Evolutionary conservation across 1,140 invertebrate species (phyloP).

Genomic region (Neoseiulus cucumeris): DNA sequence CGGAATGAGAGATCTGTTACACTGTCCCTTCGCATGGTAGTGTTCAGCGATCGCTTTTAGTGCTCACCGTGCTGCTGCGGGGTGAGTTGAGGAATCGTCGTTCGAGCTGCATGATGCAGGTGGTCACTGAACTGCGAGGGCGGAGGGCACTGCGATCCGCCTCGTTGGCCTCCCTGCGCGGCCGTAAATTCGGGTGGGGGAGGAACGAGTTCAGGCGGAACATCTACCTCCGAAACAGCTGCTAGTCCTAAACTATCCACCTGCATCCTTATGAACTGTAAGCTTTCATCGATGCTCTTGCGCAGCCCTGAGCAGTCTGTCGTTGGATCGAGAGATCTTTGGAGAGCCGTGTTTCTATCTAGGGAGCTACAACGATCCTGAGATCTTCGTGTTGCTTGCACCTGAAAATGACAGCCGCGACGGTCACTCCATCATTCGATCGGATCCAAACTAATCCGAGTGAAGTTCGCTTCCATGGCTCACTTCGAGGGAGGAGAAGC

Average conservation of each 20-base stretch:
- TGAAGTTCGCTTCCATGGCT: background rate
- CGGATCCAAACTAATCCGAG: conserved; percentile 4
- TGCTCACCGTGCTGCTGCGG: background rate
- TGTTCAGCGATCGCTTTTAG: background rate
- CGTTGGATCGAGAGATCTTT: background rate
- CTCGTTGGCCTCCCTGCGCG: background rate
- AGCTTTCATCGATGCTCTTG: conserved; percentile 18
- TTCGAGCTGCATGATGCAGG: background rate
- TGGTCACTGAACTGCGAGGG: conserved; percentile 2
- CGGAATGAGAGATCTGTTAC: background rate
- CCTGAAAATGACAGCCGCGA: background rate
- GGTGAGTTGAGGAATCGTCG: background rate
- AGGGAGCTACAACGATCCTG: conserved; percentile 8
- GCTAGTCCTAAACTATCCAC: conserved; percentile 20
- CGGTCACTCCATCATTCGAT: background rate
- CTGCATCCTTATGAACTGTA: conserved; percentile 18
- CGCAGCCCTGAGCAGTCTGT: conserved; percentile 13
- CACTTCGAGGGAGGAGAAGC: too few species aligned
- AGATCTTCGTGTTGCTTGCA: background rate
- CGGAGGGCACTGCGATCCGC: background rate
- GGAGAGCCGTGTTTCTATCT: conserved; percentile 7
- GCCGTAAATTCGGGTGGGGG: conserved; percentile 22
- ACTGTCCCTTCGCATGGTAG: background rate
- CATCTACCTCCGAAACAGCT: conserved; percentile 20
- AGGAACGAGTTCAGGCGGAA: conserved; percentile 21